phyloP scores from a whole-genome alignment of 2,797 vertebrate species.

The Danio kyathit region DNA sequence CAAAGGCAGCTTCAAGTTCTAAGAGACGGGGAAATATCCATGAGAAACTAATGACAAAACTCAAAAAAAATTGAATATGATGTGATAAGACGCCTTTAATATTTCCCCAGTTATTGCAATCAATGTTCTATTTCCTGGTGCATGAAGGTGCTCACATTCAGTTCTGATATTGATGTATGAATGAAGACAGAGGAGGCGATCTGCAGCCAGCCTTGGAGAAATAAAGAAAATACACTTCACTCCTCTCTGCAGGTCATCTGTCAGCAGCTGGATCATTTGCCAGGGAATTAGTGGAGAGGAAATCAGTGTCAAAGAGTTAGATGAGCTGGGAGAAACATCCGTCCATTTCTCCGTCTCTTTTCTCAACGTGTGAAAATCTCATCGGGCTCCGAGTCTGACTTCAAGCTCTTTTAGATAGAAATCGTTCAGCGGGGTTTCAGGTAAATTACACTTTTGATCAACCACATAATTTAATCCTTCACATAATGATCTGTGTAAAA shows the following conservation, averaged over 20 bases:
- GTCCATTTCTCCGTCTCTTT: slow-evolving; percentile 38
- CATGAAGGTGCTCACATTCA: slow-evolving; percentile 16
- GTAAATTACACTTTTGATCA: not conserved
- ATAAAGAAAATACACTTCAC: slow-evolving; percentile 42
- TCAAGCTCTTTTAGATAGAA: not conserved
- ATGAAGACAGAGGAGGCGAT: slow-evolving; percentile 1
- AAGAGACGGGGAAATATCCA: not conserved
- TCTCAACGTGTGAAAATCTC: slow-evolving; percentile 13
- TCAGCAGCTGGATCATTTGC: slow-evolving; percentile 47
- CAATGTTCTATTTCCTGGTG: slow-evolving; percentile 31
- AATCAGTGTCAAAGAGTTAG: slow-evolving; percentile 41
- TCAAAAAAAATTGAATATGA: not conserved
- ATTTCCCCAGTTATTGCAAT: slow-evolving; percentile 31
- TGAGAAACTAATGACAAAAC: not conserved
- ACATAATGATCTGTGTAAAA: not conserved
- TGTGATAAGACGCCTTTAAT: slow-evolving; percentile 1
- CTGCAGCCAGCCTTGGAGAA: slow-evolving; percentile 32
- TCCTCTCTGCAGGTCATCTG: slow-evolving; percentile 42
- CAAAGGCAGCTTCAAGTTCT: not conserved
- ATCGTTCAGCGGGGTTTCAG: not conserved
- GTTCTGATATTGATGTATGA: slow-evolving; percentile 37
- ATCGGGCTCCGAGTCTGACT: not conserved
- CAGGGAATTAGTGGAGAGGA: slow-evolving; percentile 42
- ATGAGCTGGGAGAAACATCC: slow-evolving; percentile 37
- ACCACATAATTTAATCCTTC: slow-evolving; percentile 4